phyloP scores from a whole-genome alignment of 2,797 vertebrate genomes.

The Holocentrus rufus region DNA sequence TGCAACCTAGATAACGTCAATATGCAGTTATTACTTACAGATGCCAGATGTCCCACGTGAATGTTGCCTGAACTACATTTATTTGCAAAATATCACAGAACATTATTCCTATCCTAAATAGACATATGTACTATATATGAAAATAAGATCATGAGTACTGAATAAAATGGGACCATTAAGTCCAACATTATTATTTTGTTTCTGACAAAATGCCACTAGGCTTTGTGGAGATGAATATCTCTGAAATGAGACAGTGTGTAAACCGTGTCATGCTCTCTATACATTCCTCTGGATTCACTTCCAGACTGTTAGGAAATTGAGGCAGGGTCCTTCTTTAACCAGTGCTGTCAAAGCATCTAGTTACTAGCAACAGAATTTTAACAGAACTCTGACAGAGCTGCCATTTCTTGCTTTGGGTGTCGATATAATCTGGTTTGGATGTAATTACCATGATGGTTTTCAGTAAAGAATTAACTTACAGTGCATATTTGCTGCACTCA shows the following conservation, averaged over 20 bases:
- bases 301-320: not conserved
- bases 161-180: not conserved
- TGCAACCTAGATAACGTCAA: too few species aligned
- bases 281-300: slow-evolving; percentile 32
- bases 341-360: slow-evolving; percentile 7
- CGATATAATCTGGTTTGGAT: slow-evolving; percentile 22
- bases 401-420: not conserved
- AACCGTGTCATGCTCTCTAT: slow-evolving; percentile 19
- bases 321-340: too few species aligned
- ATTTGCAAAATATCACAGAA: too few species aligned
- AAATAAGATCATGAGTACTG: too few species aligned
- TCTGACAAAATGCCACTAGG: slow-evolving; percentile 13
- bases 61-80: too few species aligned
- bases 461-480: not conserved
- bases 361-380: not conserved
- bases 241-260: slow-evolving; percentile 3
- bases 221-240: slow-evolving; percentile 22
- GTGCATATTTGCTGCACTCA: not conserved
- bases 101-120: too few species aligned
- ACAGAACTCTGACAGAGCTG: too few species aligned
- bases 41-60: too few species aligned
- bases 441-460: not conserved
- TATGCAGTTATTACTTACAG: too few species aligned
- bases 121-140: too few species aligned
- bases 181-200: not conserved